Conservation (phyloP, 2,113 vertebrate genomes). For the Columba janthina region DNA sequence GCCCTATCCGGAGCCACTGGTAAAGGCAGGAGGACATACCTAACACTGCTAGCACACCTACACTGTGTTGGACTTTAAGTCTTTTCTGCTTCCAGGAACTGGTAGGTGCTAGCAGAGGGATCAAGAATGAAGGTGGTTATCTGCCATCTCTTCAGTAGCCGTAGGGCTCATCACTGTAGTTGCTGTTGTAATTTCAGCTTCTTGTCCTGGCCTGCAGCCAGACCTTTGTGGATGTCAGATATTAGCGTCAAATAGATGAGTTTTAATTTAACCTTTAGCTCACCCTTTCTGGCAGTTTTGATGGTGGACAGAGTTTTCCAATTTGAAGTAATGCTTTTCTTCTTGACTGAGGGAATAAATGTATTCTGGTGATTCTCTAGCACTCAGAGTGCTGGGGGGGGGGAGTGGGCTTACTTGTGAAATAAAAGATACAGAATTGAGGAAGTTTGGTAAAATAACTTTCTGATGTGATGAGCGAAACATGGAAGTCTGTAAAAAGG, state of each 20-base stretch:
- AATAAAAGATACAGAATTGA: neutral
- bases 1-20: neutral
- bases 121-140: neutral
- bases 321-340: neutral
- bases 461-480: neutral
- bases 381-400: accelerated
- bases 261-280: neutral
- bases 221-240: neutral
- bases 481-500: neutral
- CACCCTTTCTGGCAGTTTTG: neutral
- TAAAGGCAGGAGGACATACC: neutral
- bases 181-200: neutral
- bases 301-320: neutral
- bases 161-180: neutral
- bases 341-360: neutral
- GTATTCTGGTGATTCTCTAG: neutral
- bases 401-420: neutral
- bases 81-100: neutral
- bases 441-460: neutral
- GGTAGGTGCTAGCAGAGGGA: neutral
- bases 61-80: neutral
- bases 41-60: neutral
- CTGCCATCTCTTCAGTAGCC: neutral
- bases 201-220: neutral
- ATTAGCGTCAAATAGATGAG: neutral